A percentile compares a stretch with the other conserved stretches of the same genome.
phyloP scores from a whole-genome alignment of 1,140 invertebrate genomes.

The Lordiphosa clarofinis region DNA sequence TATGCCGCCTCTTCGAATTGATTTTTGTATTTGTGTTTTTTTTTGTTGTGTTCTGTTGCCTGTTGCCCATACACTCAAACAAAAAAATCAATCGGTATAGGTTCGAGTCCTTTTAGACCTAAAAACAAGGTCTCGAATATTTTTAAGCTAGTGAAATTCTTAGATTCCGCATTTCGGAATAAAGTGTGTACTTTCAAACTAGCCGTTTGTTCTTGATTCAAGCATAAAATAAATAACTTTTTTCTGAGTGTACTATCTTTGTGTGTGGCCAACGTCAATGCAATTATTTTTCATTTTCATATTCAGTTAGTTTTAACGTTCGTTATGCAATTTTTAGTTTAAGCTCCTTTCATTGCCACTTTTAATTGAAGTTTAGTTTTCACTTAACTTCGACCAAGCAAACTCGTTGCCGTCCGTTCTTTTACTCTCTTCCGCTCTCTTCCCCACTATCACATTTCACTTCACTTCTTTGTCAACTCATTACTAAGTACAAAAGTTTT shows the following conservation, averaged over 20 bases:
- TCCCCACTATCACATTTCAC: constrained; percentile 21
- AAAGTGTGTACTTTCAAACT: too few species aligned
- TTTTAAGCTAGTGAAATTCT: too few species aligned
- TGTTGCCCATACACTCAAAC: constrained; percentile 4
- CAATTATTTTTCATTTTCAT: background rate
- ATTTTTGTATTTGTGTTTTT: constrained; percentile 25
- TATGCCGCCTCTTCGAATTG: constrained; percentile 18
- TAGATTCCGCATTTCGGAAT: too few species aligned
- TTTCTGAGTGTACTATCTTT: background rate
- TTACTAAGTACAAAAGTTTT: constrained; percentile 11
- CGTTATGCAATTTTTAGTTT: constrained; percentile 27
- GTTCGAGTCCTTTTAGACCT: too few species aligned
- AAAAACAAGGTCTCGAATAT: too few species aligned
- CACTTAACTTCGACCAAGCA: constrained; percentile 14
- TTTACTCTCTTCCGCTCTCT: background rate
- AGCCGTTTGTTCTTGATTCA: too few species aligned
- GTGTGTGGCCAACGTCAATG: background rate
- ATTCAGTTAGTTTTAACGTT: constrained; percentile 45
- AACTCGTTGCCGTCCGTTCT: constrained; percentile 29
- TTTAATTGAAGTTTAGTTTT: constrained; percentile 33
- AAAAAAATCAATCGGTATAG: constrained; percentile 5
- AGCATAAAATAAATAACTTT: background rate
- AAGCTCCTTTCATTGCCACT: constrained; percentile 25
- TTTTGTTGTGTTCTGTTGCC: background rate
- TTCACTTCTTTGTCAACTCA: constrained; percentile 26